Conservation (phyloP, 2,888 invertebrate genomes). For the Minunthozetes semirufus region DNA sequence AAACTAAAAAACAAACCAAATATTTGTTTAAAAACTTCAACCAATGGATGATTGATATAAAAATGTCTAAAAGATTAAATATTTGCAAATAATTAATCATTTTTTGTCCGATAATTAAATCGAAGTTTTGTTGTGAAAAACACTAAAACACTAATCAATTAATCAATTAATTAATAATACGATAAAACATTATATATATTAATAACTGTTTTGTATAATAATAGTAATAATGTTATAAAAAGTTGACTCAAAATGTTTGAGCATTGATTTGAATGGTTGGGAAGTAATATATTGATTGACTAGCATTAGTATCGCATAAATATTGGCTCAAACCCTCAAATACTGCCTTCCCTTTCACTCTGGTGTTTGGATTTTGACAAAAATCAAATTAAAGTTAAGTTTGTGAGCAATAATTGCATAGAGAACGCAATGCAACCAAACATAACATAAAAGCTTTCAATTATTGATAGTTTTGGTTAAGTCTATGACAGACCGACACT, state of each 20-base stretch:
- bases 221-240: constrained; percentile 5
- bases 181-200: background rate
- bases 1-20: too few relatives aligned
- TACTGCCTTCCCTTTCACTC: background rate
- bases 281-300: constrained; percentile 6
- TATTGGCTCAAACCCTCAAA: constrained; percentile 14
- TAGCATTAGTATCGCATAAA: constrained; percentile 13
- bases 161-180: too few relatives aligned
- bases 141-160: background rate
- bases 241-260: constrained; percentile 21
- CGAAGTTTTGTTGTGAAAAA: too few relatives aligned
- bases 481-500: background rate
- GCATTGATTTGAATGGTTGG: constrained; percentile 18
- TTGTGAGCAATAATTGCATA: constrained; percentile 28
- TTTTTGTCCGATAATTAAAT: too few relatives aligned
- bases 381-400: background rate
- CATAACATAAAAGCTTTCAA: background rate
- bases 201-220: constrained; percentile 5
- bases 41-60: too few relatives aligned
- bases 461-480: background rate
- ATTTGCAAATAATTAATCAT: too few relatives aligned
- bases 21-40: too few relatives aligned
- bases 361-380: constrained; percentile 1
- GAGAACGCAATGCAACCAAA: constrained; percentile 5
- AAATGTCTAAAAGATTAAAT: too few relatives aligned